Base-by-base conservation (phyloP, 1,140 invertebrate species). In the Brachionus rubens region DNA sequence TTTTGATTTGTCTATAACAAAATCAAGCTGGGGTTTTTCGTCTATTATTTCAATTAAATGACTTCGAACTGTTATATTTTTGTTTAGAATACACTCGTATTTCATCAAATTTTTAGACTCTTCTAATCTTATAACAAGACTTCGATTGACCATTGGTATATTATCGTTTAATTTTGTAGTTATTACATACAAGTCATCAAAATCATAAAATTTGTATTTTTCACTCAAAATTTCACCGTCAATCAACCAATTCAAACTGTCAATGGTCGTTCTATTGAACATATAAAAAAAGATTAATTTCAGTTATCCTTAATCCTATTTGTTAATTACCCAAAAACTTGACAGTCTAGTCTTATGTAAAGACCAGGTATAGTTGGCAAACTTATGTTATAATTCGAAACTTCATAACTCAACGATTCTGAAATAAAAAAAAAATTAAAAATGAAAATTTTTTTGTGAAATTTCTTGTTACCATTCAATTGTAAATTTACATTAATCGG, bases 71-170 rank as follows among this genome's bases (percentile, higher is more conserved):
- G 36, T 41, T 16, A 21, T n/a, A 48, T 72, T 72, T 33, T 14
- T n/a, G 14, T 72, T 72, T 21, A 72, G 14, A 7, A 47, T 50
- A 24, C 68, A 72, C 21, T 72, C 68, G 14, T 21, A 72, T 72
- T 72, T 72, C 14, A 21, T 40, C 0, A 12, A 50, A 2, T 19
- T 9, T 48, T 36, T 50, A 2, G 21, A 16, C 9, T 48, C 10
- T 9, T 48, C 43, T 19, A 50, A 40, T 30, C 50, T 72, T 33
- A 72, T 24, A 36, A 72, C 33, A 7, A 72, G 30, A 28, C 19
- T 48, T 21, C 12, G 6, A 54, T 72, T 40, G 12, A 54, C 26
- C 4, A 47, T 19, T 30, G n/a, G 26, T 1, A 54, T 30, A 41
- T 28, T 72, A 33, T 40, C n/a, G 30, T 50, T 26, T n/a, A 12